Evolutionary conservation across 2,888 invertebrate genomes (phyloP), one percentile per base, ranked within the genome.

Genomic region (Leptinotarsa juncta): DNA sequence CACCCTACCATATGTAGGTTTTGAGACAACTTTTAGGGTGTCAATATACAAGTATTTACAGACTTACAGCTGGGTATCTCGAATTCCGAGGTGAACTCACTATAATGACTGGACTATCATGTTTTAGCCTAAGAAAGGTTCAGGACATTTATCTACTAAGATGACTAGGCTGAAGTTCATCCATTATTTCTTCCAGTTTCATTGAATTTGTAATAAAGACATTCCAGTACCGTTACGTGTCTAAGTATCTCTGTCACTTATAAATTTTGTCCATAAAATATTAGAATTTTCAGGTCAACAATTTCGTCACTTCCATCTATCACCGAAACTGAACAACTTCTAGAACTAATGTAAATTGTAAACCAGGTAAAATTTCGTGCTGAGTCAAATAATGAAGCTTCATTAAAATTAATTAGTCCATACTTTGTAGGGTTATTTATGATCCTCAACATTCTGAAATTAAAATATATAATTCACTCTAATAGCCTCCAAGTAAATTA

Each of bases 321-420:
- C 62, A 16, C 26, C 14, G 60, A 62, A 62, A n/a, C 32, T 42
- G 42, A 42, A 16, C 5, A 32, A 15, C 42, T 62, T n/a, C 2
- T 62, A 15, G 32, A 62, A 62, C 42, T 62, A n/a, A 62, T 62
- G 16, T 18, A 62, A 72, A 55, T 72, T 70, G 57, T 72, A 75
- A 60, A 66, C 55, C 60, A 70, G 72, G 72, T 72, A 76, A 74
- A 72, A 73, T 76, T 74, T 76, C 67, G 67, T 70, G 73, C 76
- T 67, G 60, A 66, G 68, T 70, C 74, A 75, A 69, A 75, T 70
- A 76, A 76, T 76, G 74, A 76, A 71, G 72, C 70, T 76, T 78
- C 76, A 74, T 78, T 76, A 76, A 78, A 74, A 72, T 76, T 78
- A 78, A 78, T 78, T 78, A 76, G 72, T 67, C 67, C 73, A 74